Evolutionary conservation across 1,140 invertebrate species (phyloP).

Genomic region (Drosophila aff.): DNA sequence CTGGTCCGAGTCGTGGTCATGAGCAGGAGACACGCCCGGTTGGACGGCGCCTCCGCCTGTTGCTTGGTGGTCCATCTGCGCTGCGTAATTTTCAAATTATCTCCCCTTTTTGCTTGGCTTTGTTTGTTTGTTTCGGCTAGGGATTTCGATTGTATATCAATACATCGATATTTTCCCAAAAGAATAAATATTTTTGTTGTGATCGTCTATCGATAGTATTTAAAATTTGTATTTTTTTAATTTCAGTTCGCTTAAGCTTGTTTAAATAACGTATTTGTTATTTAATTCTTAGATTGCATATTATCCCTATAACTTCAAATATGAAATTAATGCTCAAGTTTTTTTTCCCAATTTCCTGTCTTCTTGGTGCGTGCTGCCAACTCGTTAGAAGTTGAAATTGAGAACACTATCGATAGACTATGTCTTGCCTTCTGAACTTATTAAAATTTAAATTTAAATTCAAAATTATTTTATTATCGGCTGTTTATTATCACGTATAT

Average conservation of each 20-base stretch:
- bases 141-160: not conserved
- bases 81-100: slow-evolving; percentile 24
- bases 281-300: not conserved
- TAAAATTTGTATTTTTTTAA: not conserved
- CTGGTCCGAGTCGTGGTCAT: slow-evolving; percentile 51
- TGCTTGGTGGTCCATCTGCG: slow-evolving; percentile 50
- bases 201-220: not conserved
- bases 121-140: slow-evolving; percentile 47
- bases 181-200: not conserved
- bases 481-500: not conserved
- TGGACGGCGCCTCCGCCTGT: slow-evolving; percentile 42
- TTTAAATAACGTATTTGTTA: not conserved
- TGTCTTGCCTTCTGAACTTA: not conserved
- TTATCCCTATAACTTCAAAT: not conserved
- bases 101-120: slow-evolving; percentile 32
- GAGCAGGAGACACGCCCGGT: slow-evolving; percentile 24
- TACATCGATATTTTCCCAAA: not conserved
- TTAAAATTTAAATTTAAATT: not conserved
- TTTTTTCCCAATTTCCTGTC: not conserved
- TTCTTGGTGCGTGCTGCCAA: slow-evolving; percentile 2
- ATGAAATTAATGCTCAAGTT: no score
- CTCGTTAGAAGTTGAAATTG: not conserved
- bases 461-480: not conserved
- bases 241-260: not conserved
- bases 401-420: not conserved